Base-by-base conservation (phyloP, 2,888 invertebrate species). In the Cinara cedri region DNA sequence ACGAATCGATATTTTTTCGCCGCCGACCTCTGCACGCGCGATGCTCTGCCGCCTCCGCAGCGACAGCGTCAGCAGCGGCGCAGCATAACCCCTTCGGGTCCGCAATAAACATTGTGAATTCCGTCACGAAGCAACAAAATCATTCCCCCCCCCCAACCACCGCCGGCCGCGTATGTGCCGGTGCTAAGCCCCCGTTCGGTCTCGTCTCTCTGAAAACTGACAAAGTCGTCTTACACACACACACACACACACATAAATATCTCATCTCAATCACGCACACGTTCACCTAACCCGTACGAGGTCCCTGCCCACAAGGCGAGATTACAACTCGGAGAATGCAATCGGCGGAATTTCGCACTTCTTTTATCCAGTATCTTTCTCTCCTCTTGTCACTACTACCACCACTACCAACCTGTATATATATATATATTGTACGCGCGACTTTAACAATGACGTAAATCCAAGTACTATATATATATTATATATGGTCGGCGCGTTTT, bases 51-150 rank as follows among this genome's bases (percentile, higher is more conserved):
- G 19, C 19, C 24, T 19, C 46, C 8, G 42, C 34, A 16, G 11
- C 65, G 46, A 42, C 26, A n/a, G 19, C 19, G n/a, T 19, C 46
- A 3, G 42, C 34, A 16, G 11, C 65, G 46, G n/a, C 19, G 11
- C 13, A 54, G 34, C 54, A 60, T 16, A 63, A 63, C 63, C 74
- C 51, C 51, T 51, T 74, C 63, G 51, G 42, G 21, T 63, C 11
- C 6, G 19, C 60, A 60, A 78, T 51, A 78, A 70, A 78, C 68
- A 78, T 78, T 78, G 78, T 70, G 51, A 70, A 60, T 60, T 70
- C 78, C 70, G 70, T 78, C 68, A 78, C 68, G 78, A 57, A 57
- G 57, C 76, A 46, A 44, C 75, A 24, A 66, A 76, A 68, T 76
- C 66, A 44, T 74, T 34, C 9, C 46, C 9, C 26, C 24, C 3